Evolutionary conservation across 2,797 vertebrate species (phyloP), one percentile per base, ranked within the genome.

Genomic region (Mus minutoides): DNA sequence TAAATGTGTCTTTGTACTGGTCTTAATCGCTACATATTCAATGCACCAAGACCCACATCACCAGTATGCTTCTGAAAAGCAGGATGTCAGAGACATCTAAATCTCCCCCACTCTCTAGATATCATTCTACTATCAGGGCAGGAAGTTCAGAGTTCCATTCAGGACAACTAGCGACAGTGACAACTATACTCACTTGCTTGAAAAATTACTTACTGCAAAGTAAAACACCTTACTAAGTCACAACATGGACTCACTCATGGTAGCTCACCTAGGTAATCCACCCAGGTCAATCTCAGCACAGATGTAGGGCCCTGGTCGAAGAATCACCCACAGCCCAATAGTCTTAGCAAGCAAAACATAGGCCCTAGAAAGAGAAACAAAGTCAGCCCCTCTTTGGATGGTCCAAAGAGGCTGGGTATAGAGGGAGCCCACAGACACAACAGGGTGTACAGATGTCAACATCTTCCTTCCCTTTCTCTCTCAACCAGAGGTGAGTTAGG

Each of bases 251-350:
- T 40, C 9, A 49, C 49, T 49, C 77, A 11, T 19, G 21, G 12
- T n/a, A 1, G 0, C 98, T 97, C 94, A 99, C 99, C 99, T 99
- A 26, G 99, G 99, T 87, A 99, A 98, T 40, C 99, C 99, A 6
- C 99, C 98, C 0, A 99, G 98, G 96, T 99, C 99, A 78, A 98
- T 98, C 8, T 99, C 98, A 0, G 98, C 98, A 97, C 98, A 99
- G 95, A 99, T 98, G 7, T 99, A 98, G 0, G 99, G 99, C 13
- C 99, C 99, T 11, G 99, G 99, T 60, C 99, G 99, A 94, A 99
- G 98, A 96, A 99, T 99, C 90, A 99, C 99, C 99, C 99, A 99
- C 75, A 99, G 97, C 37, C 99, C 99, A 4, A 99, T 77, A 54
- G 99, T 99, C 3, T 98, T 99, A 3, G 99, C 99, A 96, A 99